Evolutionary conservation across 2,797 vertebrate genomes (phyloP).

Genomic region (Microctenopoma stevenorrisi): DNA sequence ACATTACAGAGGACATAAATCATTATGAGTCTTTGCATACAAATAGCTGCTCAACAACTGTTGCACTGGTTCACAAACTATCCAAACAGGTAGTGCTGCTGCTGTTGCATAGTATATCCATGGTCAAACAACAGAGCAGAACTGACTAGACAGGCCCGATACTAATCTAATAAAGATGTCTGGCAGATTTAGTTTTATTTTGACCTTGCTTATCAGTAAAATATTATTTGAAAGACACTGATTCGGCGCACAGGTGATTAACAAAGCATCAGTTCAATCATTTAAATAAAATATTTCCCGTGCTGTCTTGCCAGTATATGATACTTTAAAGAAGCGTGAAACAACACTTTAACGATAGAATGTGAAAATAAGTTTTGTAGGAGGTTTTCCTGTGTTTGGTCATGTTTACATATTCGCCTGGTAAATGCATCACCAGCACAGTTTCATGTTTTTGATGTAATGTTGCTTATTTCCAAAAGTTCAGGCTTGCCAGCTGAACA

Average conservation of each 20-base stretch:
- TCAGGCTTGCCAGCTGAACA: fast-evolving
- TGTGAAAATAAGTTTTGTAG: neutral
- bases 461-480: fast-evolving
- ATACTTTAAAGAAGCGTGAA: neutral
- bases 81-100: too few relatives aligned
- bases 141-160: neutral
- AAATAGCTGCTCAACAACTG: too few relatives aligned
- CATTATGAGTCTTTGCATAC: too few relatives aligned
- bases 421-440: too few relatives aligned
- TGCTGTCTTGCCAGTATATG: neutral
- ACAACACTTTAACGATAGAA: fast-evolving
- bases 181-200: neutral
- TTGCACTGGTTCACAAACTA: too few relatives aligned
- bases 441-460: too few relatives aligned
- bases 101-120: neutral
- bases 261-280: neutral
- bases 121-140: neutral
- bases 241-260: fast-evolving
- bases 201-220: neutral
- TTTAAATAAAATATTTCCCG: neutral
- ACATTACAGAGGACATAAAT: neutral
- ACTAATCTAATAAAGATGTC: neutral
- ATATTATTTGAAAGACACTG: too few relatives aligned
- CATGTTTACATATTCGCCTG: constrained; percentile 31
- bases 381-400: neutral